Evolutionary conservation across 2,888 invertebrate genomes (phyloP), one percentile per base, ranked within the genome.

Genomic region (Patella caerulea): DNA sequence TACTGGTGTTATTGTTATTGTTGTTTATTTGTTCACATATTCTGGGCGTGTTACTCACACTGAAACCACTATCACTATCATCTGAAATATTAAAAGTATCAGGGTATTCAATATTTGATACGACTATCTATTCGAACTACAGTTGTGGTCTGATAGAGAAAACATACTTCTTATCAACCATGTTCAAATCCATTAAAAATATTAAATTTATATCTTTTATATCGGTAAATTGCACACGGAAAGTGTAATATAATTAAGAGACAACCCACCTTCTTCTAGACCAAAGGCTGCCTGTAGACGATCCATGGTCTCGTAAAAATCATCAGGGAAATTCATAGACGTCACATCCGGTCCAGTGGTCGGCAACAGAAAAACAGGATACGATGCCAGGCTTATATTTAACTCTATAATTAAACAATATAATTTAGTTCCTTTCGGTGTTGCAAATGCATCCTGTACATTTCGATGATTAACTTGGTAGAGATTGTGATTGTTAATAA

Each of bases 31-130:
- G 29, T 29, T 79, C 79, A 15, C 76, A 71, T 59, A 83, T 82
- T 69, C 85, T 81, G 11, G 86, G 87, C 15, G 85, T 86, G 65
- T 86, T 85, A 29, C 86, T 84, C 9, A 85, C 85, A 76, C 86
- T 86, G 54, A 86, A 82, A 0, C 87, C 87, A 78, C 87, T 88
- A 77, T 88, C 87, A 76, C 85, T 86, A 78, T 88, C 88, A 79
- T 88, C 88, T 86, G 82, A 15, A 80, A 79, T 7, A 80, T 55
- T 24, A 45, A 34, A 75, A 75, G 53, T 69, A 53, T 70, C 24
- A 11, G 14, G 75, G 12, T 54, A 72, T 54, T 12, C 52, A 19
- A 34, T 1, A 45, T 72, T n/a, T 54, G n/a, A 19, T 53, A 72
- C 19, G 11, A 53, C 14, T 72, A 0, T 24, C 19, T 45, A 52